Conservation (phyloP, 30 jellyfish, hydroid and myxozoan genomes). For the Pseudorhiza aurosa region DNA sequence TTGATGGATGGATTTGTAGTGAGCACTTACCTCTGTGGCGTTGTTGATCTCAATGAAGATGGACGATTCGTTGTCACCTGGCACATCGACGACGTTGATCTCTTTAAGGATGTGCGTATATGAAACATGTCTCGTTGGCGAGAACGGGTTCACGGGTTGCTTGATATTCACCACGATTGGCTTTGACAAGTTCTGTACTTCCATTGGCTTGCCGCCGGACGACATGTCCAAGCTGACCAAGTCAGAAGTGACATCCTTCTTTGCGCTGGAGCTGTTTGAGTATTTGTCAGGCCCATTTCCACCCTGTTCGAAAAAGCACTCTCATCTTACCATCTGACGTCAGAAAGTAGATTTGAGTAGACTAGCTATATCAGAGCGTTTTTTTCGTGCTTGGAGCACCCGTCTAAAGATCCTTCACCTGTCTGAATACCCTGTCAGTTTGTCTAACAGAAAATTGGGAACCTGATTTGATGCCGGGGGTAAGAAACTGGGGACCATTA, state of each 20-base stretch:
- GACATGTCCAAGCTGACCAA: conserved; percentile 45
- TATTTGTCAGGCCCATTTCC: conserved; percentile 56
- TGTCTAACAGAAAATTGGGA: too few relatives aligned
- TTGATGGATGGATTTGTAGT: too few relatives aligned
- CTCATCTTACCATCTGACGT: background rate
- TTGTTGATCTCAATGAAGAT: conserved; percentile 27
- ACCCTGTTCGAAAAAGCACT: conserved; percentile 7
- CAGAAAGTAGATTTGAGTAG: background rate
- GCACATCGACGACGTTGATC: conserved; percentile 18
- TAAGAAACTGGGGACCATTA: too few relatives aligned
- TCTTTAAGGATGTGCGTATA: conserved; percentile 25
- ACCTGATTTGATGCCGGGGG: too few relatives aligned
- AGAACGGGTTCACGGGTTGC: conserved; percentile 47
- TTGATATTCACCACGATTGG: conserved; percentile 27
- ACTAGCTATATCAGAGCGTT: background rate
- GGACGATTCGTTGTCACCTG: conserved; percentile 40
- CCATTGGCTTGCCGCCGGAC: conserved; percentile 26
- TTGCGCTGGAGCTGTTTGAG: conserved; percentile 17
- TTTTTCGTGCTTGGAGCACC: too few relatives aligned
- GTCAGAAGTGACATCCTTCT: conserved; percentile 26
- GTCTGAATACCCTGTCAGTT: too few relatives aligned
- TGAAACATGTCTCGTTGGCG: background rate
- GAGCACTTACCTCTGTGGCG: conserved; percentile 38
- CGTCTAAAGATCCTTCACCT: too few relatives aligned
- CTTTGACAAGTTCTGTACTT: conserved; percentile 27